These are phyloP conservation scores for Chelmon rostratus DNA, from an alignment of 2,797 vertebrate genomes.

Conservation along the genomic window DNA sequence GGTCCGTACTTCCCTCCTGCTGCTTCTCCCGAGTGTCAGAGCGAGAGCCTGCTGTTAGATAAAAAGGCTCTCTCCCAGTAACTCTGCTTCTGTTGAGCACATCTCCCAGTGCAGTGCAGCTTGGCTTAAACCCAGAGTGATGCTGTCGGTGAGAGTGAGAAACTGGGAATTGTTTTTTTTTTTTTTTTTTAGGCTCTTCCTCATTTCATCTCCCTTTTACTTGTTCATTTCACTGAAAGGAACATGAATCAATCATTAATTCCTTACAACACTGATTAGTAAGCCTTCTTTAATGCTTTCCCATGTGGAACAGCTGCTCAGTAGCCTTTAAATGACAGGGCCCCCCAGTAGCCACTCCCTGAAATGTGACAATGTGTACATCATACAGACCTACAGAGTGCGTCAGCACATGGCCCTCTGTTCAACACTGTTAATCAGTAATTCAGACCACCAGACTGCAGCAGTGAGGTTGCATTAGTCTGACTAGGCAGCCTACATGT, in stretches of 20 bases:
- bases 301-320: slow-evolving; percentile 15
- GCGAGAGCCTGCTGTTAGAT: slow-evolving; percentile 44
- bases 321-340: not conserved
- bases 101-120: slow-evolving; percentile 27
- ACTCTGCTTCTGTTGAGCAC: slow-evolving; percentile 33
- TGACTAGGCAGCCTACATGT: not conserved
- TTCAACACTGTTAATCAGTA: not conserved
- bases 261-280: slow-evolving; percentile 9
- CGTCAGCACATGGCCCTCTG: slow-evolving; percentile 40
- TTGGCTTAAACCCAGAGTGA: slow-evolving; percentile 6
- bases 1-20: slow-evolving; percentile 28
- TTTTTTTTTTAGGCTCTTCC: not conserved
- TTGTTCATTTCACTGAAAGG: slow-evolving; percentile 1
- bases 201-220: slow-evolving; percentile 15
- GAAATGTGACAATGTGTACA: slow-evolving; percentile 28
- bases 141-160: slow-evolving; percentile 15
- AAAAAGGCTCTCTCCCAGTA: slow-evolving; percentile 37
- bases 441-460: slow-evolving; percentile 4
- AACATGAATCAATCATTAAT: slow-evolving; percentile 33
- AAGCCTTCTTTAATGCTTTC: slow-evolving; percentile 26
- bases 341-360: not conserved
- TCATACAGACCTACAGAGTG: slow-evolving; percentile 7
- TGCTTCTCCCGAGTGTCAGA: slow-evolving; percentile 38
- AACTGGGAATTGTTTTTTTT: not conserved
- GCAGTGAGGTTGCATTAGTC: not conserved